Evolutionary conservation across 2,113 vertebrate genomes (phyloP).

Genomic region (Muscicapa adusta): DNA sequence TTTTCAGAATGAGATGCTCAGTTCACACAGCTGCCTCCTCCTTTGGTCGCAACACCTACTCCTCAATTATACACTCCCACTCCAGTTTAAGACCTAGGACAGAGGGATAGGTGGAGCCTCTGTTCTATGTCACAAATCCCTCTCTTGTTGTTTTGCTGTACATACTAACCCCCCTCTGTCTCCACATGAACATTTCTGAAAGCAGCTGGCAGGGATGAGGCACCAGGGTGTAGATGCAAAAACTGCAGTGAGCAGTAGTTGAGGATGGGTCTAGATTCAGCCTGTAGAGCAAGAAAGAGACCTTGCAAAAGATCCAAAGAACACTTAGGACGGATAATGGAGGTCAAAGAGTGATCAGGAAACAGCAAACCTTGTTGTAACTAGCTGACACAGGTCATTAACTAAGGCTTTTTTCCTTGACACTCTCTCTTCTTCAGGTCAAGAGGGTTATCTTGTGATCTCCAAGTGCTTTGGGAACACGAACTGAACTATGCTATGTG

Average conservation of each 20-base stretch:
- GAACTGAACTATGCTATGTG: neutral
- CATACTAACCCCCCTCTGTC: neutral
- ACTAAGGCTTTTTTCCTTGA: neutral
- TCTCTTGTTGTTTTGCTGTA: neutral
- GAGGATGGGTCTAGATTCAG: neutral
- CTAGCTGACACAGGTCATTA: conserved; percentile 1
- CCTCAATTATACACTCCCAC: neutral
- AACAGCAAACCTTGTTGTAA: neutral
- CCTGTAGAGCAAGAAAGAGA: neutral
- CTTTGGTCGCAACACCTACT: neutral
- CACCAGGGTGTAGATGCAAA: rapidly evolving
- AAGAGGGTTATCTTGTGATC: conserved; percentile 42
- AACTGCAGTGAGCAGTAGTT: neutral
- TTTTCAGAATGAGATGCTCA: neutral
- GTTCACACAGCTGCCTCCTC: conserved; percentile 13
- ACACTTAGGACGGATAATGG: neutral
- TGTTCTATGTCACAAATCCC: neutral
- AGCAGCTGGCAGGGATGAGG: neutral
- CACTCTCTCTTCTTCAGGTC: conserved; percentile 32
- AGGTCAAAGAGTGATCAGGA: neutral
- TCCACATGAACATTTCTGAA: neutral
- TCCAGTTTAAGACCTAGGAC: neutral
- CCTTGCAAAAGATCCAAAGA: neutral
- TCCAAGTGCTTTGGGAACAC: neutral
- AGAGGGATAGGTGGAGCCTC: neutral